Conservation (phyloP, 2,888 invertebrate species). For the Incurvaria masculella region DNA sequence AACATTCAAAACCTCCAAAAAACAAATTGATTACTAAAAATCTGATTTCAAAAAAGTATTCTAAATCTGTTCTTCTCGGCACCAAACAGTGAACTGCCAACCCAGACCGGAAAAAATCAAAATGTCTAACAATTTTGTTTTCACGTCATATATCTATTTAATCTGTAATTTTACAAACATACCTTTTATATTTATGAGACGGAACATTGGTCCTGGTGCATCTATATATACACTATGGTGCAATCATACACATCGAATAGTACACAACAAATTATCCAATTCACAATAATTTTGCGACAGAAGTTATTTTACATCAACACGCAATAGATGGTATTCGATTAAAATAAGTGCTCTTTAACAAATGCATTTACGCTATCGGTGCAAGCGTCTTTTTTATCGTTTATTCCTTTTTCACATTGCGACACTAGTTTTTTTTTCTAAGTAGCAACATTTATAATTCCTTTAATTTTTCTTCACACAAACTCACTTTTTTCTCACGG, state of each 20-base stretch:
- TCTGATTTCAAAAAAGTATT: conserved; percentile 21
- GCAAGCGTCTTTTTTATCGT: background rate
- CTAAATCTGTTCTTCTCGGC: conserved; percentile 11
- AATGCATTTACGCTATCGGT: background rate
- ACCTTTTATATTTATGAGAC: conserved; percentile 3
- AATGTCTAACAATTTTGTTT: conserved; percentile 1
- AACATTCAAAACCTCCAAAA: too few relatives aligned
- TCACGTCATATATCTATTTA: conserved; percentile 3
- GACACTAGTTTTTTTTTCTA: background rate
- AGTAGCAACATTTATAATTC: background rate
- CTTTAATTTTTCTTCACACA: too few relatives aligned
- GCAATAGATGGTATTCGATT: too few relatives aligned
- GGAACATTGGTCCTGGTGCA: too few relatives aligned
- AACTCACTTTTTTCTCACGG: too few relatives aligned
- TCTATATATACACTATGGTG: too few relatives aligned
- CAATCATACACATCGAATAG: too few relatives aligned
- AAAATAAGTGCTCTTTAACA: background rate
- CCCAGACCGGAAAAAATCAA: background rate
- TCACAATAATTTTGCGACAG: background rate
- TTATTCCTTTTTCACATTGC: background rate
- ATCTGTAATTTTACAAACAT: background rate
- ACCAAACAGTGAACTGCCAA: background rate
- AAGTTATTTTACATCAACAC: too few relatives aligned
- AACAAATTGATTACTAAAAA: conserved; percentile 9
- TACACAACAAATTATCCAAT: background rate